Conservation (phyloP, 2,113 vertebrate species). For the Lycaon pictus region DNA sequence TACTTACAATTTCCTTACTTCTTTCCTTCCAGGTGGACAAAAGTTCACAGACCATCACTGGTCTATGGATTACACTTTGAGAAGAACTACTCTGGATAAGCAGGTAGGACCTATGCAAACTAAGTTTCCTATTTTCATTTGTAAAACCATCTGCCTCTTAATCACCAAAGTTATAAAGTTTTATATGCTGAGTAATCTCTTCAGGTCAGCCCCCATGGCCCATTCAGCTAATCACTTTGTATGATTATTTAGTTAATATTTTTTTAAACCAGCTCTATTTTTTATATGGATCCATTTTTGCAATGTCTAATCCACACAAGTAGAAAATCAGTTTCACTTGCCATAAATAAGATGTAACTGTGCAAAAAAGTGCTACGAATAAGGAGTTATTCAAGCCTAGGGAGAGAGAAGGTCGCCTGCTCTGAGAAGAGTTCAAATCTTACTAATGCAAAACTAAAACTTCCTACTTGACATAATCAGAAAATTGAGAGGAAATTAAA, state of each 20-base stretch:
- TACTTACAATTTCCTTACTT: not conserved
- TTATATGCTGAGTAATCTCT: not conserved
- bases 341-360: not conserved
- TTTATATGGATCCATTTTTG: not conserved
- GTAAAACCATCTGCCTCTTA: not conserved
- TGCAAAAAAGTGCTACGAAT: not conserved
- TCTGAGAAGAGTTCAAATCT: not conserved
- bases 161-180: not conserved
- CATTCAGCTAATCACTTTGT: not conserved
- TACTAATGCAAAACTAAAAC: not conserved
- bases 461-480: not conserved
- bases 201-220: not conserved
- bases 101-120: not conserved
- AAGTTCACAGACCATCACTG: not conserved
- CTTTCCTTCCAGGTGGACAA: not conserved
- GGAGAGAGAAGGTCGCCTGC: not conserved
- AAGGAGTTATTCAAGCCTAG: not conserved
- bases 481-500: conserved; percentile 7
- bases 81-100: not conserved
- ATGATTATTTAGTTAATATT: conserved; percentile 3
- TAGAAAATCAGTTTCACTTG: conserved; percentile 41
- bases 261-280: not conserved
- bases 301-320: not conserved
- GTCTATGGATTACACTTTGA: not conserved
- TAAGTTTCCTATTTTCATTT: conserved; percentile 12